phyloP scores from a whole-genome alignment of 2,797 vertebrate genomes.

The Orestias chungarensis region DNA sequence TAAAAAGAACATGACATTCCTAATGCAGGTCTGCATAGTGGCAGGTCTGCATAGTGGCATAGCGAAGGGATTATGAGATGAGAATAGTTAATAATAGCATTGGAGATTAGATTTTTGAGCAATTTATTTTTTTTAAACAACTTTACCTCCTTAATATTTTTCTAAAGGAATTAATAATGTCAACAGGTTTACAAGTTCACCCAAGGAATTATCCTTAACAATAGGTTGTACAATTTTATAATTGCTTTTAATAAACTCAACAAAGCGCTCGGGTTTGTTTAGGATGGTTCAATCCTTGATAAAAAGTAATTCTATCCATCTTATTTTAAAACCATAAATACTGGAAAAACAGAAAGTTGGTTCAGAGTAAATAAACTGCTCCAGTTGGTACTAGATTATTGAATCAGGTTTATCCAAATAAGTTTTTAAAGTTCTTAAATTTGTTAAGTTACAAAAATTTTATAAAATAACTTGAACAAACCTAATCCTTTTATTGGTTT shows the following conservation, averaged over 20 bases:
- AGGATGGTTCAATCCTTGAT: not conserved
- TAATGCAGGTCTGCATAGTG: not conserved
- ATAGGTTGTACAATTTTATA: not conserved
- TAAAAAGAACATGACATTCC: not conserved
- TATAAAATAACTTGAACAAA: too few species aligned
- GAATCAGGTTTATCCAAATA: too few species aligned
- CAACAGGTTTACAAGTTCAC: not conserved
- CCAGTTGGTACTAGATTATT: too few species aligned
- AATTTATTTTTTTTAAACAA: not conserved
- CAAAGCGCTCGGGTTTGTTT: not conserved
- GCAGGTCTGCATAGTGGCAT: not conserved
- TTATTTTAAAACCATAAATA: too few species aligned
- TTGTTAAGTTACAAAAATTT: too few species aligned
- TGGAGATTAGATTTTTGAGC: not conserved
- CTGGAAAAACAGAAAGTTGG: too few species aligned
- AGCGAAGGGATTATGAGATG: not conserved
- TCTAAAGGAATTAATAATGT: not conserved
- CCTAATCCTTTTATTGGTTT: not conserved
- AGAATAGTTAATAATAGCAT: not conserved
- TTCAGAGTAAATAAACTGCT: too few species aligned
- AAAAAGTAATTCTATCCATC: too few species aligned
- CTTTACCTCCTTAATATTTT: not conserved
- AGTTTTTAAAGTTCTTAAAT: too few species aligned
- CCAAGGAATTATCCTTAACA: not conserved
- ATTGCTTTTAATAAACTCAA: not conserved